phyloP scores from a whole-genome alignment of 2,888 invertebrate species.

The Chloromyia formosa region DNA sequence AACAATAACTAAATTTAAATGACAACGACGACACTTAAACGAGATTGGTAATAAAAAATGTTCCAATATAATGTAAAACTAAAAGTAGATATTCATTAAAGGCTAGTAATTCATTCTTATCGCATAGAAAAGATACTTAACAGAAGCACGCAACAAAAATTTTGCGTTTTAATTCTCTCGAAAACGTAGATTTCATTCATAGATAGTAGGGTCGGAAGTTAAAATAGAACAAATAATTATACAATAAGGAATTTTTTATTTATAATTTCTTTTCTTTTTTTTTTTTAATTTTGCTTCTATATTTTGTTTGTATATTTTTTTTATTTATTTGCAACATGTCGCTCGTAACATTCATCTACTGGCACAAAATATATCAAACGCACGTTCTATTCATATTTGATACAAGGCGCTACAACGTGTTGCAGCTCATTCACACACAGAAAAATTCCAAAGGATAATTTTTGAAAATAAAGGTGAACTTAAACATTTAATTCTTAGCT shows the following conservation, averaged over 20 bases:
- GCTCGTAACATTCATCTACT: constrained; percentile 23
- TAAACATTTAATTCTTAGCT: constrained; percentile 13
- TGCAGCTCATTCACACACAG: constrained; percentile 9
- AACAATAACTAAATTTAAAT: constrained; percentile 40
- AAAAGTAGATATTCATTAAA: constrained; percentile 6
- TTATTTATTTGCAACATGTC: constrained; percentile 12
- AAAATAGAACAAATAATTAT: background rate
- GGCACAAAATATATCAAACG: constrained; percentile 43
- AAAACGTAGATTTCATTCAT: too few relatives aligned
- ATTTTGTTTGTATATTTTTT: too few relatives aligned
- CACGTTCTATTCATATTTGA: background rate
- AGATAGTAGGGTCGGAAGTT: background rate
- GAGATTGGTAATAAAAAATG: constrained; percentile 33
- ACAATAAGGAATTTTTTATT: background rate
- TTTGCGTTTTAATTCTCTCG: background rate
- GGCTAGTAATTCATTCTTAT: constrained; percentile 17
- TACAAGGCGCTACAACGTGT: background rate
- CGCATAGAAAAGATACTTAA: constrained; percentile 28
- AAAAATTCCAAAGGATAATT: constrained; percentile 9
- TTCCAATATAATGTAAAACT: constrained; percentile 16
- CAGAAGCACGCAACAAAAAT: constrained; percentile 20
- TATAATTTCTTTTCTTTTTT: background rate
- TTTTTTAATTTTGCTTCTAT: background rate
- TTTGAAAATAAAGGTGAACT: background rate
- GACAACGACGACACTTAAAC: constrained; percentile 37